phyloP scores from a whole-genome alignment of 37 sponge, comb jelly and placozoan species.

The Lycopodina hypogea region DNA sequence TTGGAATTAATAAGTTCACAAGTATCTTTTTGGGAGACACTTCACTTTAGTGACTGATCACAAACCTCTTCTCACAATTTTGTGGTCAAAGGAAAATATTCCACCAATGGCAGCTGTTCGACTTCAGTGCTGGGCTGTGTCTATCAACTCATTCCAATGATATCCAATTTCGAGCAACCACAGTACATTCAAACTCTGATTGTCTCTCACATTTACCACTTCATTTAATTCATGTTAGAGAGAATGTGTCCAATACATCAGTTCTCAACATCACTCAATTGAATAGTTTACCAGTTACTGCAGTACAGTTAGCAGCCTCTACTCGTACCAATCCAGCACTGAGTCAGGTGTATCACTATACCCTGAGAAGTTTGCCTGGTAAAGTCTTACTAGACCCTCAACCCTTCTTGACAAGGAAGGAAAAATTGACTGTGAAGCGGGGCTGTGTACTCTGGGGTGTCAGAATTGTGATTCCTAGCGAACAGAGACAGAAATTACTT shows the following conservation, averaged over 20 bases:
- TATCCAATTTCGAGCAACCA: conserved; percentile 4
- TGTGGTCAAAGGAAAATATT: conserved; percentile 6
- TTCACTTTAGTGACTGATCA: conserved; percentile 36
- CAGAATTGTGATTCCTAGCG: conserved; percentile 14
- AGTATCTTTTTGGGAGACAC: not conserved
- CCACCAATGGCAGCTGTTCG: conserved; percentile 5
- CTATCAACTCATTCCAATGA: not conserved
- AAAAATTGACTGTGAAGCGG: conserved; percentile 10
- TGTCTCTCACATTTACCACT: not conserved
- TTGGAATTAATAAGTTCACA: conserved; percentile 18
- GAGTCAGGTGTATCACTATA: not conserved
- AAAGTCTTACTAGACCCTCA: not conserved
- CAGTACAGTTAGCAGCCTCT: not conserved
- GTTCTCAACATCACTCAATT: conserved; percentile 6
- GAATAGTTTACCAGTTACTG: conserved; percentile 13
- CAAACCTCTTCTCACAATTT: conserved; percentile 25
- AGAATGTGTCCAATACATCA: not conserved
- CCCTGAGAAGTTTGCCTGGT: not conserved
- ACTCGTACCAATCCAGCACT: conserved; percentile 48
- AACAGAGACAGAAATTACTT: not conserved
- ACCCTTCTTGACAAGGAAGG: not conserved
- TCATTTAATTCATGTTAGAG: not conserved
- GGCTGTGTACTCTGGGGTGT: conserved; percentile 30
- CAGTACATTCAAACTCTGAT: not conserved
- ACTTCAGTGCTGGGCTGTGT: not conserved